phyloP scores from a whole-genome alignment of 2,797 vertebrate genomes.

The Clarias pachynema region DNA sequence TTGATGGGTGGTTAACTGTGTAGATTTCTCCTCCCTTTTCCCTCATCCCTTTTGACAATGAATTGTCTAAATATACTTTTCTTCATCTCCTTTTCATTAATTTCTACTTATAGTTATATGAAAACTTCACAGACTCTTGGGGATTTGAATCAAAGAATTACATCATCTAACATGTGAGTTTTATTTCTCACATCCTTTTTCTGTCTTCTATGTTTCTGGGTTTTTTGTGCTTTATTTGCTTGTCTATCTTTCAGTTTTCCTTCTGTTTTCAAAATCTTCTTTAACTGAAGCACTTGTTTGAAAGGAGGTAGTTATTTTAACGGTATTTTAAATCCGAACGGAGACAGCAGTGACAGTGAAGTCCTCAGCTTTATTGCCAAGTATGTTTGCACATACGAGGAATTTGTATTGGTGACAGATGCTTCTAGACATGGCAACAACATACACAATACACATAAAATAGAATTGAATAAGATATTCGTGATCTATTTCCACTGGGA shows the following conservation, averaged over 20 bases:
- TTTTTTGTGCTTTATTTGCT: slow-evolving; percentile 13
- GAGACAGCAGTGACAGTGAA: background rate
- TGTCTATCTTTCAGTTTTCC: background rate
- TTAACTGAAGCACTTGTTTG: background rate
- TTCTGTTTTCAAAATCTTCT: slow-evolving; percentile 9
- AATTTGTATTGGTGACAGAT: no score
- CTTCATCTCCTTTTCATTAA: slow-evolving; percentile 33
- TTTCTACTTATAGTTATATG: slow-evolving; percentile 83
- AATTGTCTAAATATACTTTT: slow-evolving; percentile 1
- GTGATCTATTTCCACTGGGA: no score
- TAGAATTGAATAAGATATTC: no score
- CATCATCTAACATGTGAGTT: slow-evolving; percentile 84
- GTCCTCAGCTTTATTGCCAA: no score
- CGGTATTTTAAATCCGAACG: background rate
- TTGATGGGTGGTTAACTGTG: background rate
- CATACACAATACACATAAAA: no score
- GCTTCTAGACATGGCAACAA: no score
- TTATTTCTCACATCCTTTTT: slow-evolving; percentile 47
- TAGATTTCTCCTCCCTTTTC: background rate
- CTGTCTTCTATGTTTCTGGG: slow-evolving; percentile 41
- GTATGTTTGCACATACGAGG: no score
- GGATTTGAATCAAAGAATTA: slow-evolving; percentile 85
- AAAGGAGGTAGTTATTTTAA: background rate
- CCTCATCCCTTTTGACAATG: background rate
- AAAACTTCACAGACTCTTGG: slow-evolving; percentile 83